Evolutionary conservation across 1,140 invertebrate genomes (phyloP).

Genomic region (Neelides sp.): DNA sequence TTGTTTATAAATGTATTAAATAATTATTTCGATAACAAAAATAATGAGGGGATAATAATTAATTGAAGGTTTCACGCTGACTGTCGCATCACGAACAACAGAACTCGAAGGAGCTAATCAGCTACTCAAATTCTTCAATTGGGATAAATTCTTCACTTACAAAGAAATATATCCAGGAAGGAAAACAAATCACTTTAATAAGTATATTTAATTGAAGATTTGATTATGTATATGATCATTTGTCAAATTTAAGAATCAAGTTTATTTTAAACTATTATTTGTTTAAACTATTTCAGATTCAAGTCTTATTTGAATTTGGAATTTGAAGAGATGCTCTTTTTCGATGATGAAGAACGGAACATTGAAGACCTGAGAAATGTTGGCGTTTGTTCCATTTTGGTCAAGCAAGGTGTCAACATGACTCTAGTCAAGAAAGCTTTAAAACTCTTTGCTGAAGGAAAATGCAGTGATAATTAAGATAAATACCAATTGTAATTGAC

Average conservation of each 20-base stretch:
- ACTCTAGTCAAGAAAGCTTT: constrained; percentile 41
- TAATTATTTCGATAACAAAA: too few species aligned
- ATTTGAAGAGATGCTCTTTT: constrained; percentile 44
- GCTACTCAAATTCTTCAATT: constrained; percentile 52
- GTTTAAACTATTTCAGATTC: constrained; percentile 15
- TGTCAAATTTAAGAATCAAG: constrained; percentile 11
- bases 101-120: constrained; percentile 52
- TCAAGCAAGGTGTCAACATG: constrained; percentile 42
- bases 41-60: constrained; percentile 43
- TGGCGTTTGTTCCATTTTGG: constrained; percentile 46
- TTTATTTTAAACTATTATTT: constrained; percentile 20
- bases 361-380: constrained; percentile 34
- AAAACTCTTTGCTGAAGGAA: constrained; percentile 34
- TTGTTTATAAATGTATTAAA: too few species aligned
- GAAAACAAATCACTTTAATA: constrained; percentile 55
- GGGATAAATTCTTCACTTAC: constrained; percentile 55
- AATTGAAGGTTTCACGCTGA: constrained; percentile 45
- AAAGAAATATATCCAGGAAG: constrained; percentile 61
- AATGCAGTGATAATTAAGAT: neutral
- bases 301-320: neutral
- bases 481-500: too few species aligned
- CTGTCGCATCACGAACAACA: constrained; percentile 52
- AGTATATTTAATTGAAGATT: constrained; percentile 39
- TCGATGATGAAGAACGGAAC: constrained; percentile 30
- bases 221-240: constrained; percentile 11